Evolutionary conservation across 2,797 vertebrate genomes (phyloP), one percentile per base, ranked within the genome.

Genomic region (Tragopan temminckii): DNA sequence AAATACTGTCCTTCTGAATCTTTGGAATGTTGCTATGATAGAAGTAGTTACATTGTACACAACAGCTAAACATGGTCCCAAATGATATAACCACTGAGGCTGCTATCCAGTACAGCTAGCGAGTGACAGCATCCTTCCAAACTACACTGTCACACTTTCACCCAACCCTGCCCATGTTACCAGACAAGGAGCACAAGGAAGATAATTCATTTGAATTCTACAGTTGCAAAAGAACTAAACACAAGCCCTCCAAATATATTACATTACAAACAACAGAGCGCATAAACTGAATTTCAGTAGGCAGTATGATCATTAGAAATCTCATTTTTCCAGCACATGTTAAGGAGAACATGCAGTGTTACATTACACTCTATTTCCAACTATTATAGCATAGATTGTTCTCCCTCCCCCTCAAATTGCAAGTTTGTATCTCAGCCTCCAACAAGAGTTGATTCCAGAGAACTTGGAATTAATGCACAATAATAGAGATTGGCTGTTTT

Each of bases 71-170:
- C 64, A 86, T 25, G 40, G 29, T 70, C 24, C 9, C 40, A 45
- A 16, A 61, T 33, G 35, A 58, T 8, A 76, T 0, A 7, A 89
- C 46, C 46, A 64, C 43, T 64, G 42, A 80, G 48, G 25, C 17
- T 71, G 58, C 21, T 15, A 12, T 50, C 61, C 16, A n/a, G 71
- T 13, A 33, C 50, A 82, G 58, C 55, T 78, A 24, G 9, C 23
- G 76, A 69, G 15, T 1, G 3, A n/a, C 35, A 20, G 21, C 1
- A 16, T 16, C 61, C 43, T 75, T 81, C n/a, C 70, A 63, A 59
- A 50, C 8, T 1, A 40, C 25, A 43, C 13, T 33, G 7, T 6
- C 38, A 21, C 1, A 1, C 5, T 62, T 31, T 29, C 5, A 20
- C 24, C 64, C 76, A 52, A n/a, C n/a, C 29, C 24, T 81, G 29